phyloP scores from a whole-genome alignment of 2,113 vertebrate genomes.

The Eurystomus gularis region DNA sequence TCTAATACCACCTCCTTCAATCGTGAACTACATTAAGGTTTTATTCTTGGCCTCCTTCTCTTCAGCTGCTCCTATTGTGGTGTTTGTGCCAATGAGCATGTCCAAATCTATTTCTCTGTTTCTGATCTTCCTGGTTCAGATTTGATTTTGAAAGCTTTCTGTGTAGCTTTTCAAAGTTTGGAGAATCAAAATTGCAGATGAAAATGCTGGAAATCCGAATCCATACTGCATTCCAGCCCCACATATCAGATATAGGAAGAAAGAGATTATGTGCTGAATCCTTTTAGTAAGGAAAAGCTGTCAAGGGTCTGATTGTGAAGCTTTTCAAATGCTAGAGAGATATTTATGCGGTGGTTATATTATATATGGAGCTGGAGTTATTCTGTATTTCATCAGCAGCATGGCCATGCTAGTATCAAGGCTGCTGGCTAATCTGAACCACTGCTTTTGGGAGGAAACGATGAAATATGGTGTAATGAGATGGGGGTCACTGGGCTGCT shows the following conservation, averaged over 20 bases:
- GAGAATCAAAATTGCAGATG: background rate
- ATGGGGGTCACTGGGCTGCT: background rate
- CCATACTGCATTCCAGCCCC: background rate
- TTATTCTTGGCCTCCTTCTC: background rate
- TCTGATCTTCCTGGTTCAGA: background rate
- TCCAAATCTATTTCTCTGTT: background rate
- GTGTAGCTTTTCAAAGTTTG: background rate
- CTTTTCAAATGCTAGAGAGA: background rate
- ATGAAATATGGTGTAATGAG: background rate
- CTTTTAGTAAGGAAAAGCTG: background rate
- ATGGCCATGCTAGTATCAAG: background rate
- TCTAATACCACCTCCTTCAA: background rate
- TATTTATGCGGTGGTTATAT: accelerated
- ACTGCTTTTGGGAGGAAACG: background rate
- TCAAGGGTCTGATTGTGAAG: background rate
- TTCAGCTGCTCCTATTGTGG: background rate
- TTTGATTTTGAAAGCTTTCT: background rate
- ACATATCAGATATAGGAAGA: background rate
- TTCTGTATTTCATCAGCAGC: background rate
- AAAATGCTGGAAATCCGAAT: background rate
- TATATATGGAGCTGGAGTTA: background rate
- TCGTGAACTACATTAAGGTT: background rate
- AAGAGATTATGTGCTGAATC: background rate
- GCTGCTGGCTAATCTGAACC: background rate
- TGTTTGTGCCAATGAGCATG: background rate